phyloP scores from a whole-genome alignment of 1,140 invertebrate genomes.

The Euwallacea similis region DNA sequence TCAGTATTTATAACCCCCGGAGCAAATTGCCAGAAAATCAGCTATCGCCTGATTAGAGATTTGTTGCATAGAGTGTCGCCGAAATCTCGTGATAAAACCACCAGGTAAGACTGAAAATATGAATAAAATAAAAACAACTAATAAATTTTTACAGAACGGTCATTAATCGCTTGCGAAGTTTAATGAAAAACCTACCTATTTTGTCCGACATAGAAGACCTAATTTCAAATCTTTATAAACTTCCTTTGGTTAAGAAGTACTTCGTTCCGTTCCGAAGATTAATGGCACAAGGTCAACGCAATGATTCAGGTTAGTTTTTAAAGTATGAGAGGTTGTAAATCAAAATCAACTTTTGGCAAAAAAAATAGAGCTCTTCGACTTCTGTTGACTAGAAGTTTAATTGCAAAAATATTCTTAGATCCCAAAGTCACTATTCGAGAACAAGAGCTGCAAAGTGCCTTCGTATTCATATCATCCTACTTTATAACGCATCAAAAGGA shows the following conservation, averaged over 20 bases:
- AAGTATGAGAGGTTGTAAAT: no score
- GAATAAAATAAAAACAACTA: no score
- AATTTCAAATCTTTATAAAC: slow-evolving; percentile 36
- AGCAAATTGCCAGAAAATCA: slow-evolving; percentile 56
- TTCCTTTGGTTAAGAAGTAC: slow-evolving; percentile 31
- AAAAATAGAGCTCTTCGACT: no score
- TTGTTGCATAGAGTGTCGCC: slow-evolving; percentile 61
- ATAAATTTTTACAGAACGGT: slow-evolving; percentile 27
- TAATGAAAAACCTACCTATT: slow-evolving; percentile 21
- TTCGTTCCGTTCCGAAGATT: slow-evolving; percentile 32
- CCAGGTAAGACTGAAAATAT: slow-evolving; percentile 17
- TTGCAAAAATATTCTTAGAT: background rate
- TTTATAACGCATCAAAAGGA: slow-evolving; percentile 23
- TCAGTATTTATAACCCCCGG: slow-evolving; percentile 64
- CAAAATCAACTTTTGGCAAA: no score
- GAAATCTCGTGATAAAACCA: slow-evolving; percentile 62
- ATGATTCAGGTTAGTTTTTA: background rate
- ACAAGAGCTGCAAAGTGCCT: slow-evolving; percentile 13
- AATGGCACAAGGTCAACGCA: background rate
- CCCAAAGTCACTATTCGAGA: background rate
- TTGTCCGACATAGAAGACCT: slow-evolving; percentile 32
- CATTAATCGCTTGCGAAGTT: slow-evolving; percentile 32
- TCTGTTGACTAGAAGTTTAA: background rate
- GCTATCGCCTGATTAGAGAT: slow-evolving; percentile 62
- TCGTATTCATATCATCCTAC: slow-evolving; percentile 21